phyloP scores from a whole-genome alignment of 2,113 vertebrate species.

The Gobiocypris rarus region DNA sequence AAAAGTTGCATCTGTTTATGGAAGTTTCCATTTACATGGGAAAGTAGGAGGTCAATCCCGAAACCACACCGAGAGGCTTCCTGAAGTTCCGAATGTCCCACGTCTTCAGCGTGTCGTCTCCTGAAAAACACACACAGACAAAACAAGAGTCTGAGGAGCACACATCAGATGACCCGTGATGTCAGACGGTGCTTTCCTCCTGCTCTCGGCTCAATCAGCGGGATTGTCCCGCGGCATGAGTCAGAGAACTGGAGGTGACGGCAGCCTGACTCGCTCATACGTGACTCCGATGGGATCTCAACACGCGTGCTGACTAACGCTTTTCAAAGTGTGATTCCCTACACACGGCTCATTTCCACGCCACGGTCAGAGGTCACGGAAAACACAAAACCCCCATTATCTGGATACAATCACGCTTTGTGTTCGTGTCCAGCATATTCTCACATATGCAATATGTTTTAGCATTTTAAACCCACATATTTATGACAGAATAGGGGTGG shows the following conservation, averaged over 20 bases:
- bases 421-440: background rate
- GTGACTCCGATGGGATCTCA: conserved; percentile 37
- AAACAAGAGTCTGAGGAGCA: background rate
- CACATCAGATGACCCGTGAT: background rate
- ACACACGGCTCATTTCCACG: background rate
- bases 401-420: conserved; percentile 41
- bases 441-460: background rate
- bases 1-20: background rate
- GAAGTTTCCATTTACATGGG: conserved; percentile 82
- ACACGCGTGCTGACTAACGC: background rate
- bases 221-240: background rate
- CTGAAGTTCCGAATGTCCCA: conserved; percentile 98
- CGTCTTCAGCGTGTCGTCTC: conserved; percentile 93
- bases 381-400: conserved; percentile 30
- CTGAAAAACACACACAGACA: conserved; percentile 66
- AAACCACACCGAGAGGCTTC: conserved; percentile 86
- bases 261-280: background rate
- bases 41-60: conserved; percentile 86
- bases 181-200: no score
- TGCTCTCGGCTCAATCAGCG: background rate
- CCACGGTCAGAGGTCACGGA: background rate
- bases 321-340: background rate
- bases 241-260: background rate
- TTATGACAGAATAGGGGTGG: background rate
- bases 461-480: conserved; percentile 13